Conservation (phyloP, 2,797 vertebrate genomes). For the Sternotherus odoratus region DNA sequence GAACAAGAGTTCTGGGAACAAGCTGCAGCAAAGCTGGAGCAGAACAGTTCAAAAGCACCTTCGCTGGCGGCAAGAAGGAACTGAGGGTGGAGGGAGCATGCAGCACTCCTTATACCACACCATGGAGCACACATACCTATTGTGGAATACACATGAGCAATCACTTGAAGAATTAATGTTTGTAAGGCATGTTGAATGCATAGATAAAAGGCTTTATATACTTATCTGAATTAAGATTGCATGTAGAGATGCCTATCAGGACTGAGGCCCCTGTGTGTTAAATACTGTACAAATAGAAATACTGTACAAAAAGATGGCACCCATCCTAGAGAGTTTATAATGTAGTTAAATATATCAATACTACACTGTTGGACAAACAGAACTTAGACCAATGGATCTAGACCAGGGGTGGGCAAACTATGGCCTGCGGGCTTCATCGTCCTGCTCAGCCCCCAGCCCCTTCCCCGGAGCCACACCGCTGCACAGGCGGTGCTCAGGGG, state of each 20-base stretch:
- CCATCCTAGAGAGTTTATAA: not conserved
- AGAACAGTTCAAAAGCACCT: no score
- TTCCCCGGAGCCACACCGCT: no score
- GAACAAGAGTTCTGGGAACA: no score
- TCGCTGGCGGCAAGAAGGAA: no score
- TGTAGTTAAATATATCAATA: not conserved
- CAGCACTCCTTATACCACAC: no score
- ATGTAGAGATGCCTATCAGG: not conserved
- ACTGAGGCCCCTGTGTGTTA: rapidly evolving
- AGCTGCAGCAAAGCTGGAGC: no score
- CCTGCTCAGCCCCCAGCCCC: no score
- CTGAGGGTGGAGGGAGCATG: no score
- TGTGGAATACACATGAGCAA: no score
- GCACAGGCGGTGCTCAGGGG: no score
- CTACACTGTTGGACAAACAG: not conserved
- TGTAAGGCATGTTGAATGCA: not conserved
- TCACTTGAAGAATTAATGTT: not conserved
- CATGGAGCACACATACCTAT: no score
- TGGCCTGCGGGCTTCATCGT: no score
- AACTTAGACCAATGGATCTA: not conserved
- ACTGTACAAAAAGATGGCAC: not conserved
- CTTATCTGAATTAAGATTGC: not conserved
- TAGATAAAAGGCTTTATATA: not conserved
- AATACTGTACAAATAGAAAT: not conserved
- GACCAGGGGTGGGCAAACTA: not conserved